These are phyloP conservation scores for Marmota monax DNA, from an alignment of 2,113 vertebrate species.

Conservation along the genomic window DNA sequence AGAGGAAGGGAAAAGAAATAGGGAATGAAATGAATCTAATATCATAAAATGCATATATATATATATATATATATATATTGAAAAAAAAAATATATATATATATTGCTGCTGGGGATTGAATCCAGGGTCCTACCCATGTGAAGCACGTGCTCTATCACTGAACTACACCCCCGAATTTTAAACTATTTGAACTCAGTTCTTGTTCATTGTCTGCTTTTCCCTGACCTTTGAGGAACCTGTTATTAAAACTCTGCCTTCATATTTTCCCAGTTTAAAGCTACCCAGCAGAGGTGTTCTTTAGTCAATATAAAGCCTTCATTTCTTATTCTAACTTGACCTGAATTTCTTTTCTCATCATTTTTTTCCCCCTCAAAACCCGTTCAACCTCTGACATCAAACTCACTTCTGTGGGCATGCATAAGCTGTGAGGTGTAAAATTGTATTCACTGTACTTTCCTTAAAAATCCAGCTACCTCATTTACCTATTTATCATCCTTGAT, in stretches of 20 bases:
- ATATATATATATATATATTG: no score
- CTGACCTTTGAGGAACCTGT: conserved; percentile 52
- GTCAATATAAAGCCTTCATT: background rate
- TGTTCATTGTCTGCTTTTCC: conserved; percentile 49
- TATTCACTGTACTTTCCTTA: background rate
- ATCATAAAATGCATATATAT: background rate
- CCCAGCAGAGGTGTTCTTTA: conserved; percentile 29
- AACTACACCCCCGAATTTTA: background rate
- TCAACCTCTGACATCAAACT: conserved; percentile 12
- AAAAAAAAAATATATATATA: no score
- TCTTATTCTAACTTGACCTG: conserved; percentile 41
- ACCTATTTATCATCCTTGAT: background rate
- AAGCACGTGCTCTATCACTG: background rate
- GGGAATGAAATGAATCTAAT: background rate
- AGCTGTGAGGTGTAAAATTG: background rate
- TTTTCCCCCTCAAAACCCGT: conserved; percentile 23
- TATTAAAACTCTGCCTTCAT: conserved; percentile 52
- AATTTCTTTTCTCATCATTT: conserved; percentile 51
- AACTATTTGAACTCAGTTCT: conserved; percentile 20
- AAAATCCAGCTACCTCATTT: background rate
- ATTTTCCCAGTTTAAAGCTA: conserved; percentile 56
- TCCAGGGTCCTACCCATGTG: background rate
- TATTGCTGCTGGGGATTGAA: background rate
- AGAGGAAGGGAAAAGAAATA: background rate
- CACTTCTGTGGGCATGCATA: conserved; percentile 57